These are phyloP conservation scores for Acanthosoma haemorrhoidale DNA, from an alignment of 2,888 invertebrate genomes.

Conservation along the genomic window DNA sequence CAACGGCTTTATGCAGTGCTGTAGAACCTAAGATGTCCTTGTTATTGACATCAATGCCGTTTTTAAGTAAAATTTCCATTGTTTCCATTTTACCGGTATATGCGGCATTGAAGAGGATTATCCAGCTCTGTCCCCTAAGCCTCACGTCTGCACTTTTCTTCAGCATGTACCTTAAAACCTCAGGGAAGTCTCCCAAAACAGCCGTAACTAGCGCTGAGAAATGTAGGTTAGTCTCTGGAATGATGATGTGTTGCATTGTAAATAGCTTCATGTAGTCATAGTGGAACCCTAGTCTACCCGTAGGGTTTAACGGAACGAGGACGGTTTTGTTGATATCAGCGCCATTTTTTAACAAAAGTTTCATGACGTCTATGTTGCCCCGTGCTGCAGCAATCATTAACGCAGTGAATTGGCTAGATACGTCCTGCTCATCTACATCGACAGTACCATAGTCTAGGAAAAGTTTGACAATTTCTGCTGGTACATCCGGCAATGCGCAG, in stretches of 20 bases:
- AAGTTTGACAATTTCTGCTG: background rate
- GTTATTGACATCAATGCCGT: background rate
- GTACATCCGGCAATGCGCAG: background rate
- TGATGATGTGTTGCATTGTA: background rate
- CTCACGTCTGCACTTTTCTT: background rate
- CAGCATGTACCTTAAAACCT: background rate
- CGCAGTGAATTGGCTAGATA: background rate
- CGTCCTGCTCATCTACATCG: background rate
- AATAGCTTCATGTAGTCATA: background rate
- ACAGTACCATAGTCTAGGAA: background rate
- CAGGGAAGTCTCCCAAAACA: background rate
- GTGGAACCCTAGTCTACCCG: background rate
- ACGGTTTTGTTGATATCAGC: background rate
- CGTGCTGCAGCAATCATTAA: background rate
- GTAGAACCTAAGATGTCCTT: background rate
- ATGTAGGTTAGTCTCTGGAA: background rate
- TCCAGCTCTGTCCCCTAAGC: background rate
- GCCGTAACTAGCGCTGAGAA: background rate
- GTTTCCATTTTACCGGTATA: background rate
- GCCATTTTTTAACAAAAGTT: background rate
- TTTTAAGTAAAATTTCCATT: background rate
- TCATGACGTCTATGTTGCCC: background rate
- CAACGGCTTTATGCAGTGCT: background rate
- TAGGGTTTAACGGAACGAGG: background rate
- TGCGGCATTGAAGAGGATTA: background rate